Conservation (phyloP, 2,888 invertebrate species). For the Ganaspis brasiliensis region DNA sequence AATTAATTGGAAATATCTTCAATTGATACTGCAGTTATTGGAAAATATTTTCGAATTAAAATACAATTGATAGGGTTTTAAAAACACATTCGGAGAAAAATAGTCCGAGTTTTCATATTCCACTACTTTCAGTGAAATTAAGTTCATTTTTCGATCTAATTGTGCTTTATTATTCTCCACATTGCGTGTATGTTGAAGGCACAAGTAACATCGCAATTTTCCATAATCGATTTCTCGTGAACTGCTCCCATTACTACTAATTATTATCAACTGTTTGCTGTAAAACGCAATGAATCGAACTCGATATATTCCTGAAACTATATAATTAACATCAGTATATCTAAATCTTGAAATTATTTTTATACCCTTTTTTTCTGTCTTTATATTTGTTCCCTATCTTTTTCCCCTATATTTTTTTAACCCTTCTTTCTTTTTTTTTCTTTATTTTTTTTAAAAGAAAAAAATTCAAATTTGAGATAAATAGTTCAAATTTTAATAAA, state of each 20-base stretch:
- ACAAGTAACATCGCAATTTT: slow-evolving; percentile 67
- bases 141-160: slow-evolving; percentile 13
- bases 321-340: not conserved
- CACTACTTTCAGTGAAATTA: slow-evolving; percentile 4
- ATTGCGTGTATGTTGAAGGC: not conserved
- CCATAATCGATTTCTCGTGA: slow-evolving; percentile 77
- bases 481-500: no score
- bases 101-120: not conserved
- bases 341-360: not conserved
- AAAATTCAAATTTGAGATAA: no score
- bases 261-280: slow-evolving; percentile 71
- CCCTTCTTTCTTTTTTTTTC: no score
- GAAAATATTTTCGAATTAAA: no score
- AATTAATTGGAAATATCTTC: no score
- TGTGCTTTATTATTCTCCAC: slow-evolving; percentile 15
- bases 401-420: no score
- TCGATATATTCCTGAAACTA: not conserved
- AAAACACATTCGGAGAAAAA: not conserved
- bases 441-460: no score
- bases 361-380: not conserved
- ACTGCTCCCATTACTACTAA: slow-evolving; percentile 77
- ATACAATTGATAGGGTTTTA: no score
- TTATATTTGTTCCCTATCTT: no score
- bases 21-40: no score
- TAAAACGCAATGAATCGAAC: slow-evolving; percentile 2